Conservation (phyloP, 2,113 vertebrate species). For the Lophura nycthemera region DNA sequence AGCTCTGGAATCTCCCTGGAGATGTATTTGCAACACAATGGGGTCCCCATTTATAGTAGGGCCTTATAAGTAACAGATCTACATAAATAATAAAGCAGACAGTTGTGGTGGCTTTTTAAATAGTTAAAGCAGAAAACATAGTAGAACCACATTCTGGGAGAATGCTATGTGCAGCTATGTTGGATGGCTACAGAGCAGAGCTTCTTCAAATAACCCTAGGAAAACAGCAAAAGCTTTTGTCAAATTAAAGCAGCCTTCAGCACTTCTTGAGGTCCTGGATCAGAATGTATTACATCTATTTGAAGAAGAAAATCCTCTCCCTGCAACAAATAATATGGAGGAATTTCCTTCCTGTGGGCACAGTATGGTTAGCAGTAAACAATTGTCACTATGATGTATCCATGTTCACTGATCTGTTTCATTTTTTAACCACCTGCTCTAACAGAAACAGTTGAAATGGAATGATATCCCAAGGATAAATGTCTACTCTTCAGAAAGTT, state of each 20-base stretch:
- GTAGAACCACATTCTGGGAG: neutral
- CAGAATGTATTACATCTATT: neutral
- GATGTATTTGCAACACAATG: neutral
- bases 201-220: neutral
- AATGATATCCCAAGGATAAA: neutral
- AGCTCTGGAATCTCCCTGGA: neutral
- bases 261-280: neutral
- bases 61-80: neutral
- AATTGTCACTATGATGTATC: neutral
- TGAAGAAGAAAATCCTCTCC: neutral
- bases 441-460: neutral
- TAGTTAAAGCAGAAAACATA: neutral
- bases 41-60: rapidly evolving
- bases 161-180: neutral
- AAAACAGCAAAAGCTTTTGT: neutral
- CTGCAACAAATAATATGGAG: neutral
- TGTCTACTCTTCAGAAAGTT: neutral
- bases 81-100: neutral
- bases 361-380: neutral
- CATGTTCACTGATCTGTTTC: neutral
- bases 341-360: neutral
- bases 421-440: neutral
- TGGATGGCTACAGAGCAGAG: neutral
- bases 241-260: neutral
- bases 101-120: neutral